Base-by-base conservation (phyloP, 2,888 invertebrate species). In the Cephus pygmeus region DNA sequence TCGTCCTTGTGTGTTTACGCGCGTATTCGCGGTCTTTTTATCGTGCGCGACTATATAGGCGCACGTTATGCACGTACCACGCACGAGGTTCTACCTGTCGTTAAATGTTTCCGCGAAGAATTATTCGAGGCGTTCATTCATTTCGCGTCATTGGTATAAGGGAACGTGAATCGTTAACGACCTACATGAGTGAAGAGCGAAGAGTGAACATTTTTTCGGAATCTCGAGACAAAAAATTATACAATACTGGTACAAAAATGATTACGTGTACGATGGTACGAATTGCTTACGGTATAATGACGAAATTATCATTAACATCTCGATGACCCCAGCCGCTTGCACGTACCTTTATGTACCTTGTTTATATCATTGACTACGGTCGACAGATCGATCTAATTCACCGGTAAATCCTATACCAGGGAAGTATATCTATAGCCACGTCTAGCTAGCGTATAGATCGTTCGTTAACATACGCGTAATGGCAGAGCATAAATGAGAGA, bases 1-100 rank as follows among this genome's bases (percentile, higher is more conserved):
- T 81, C 80, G 81, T 75, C 83, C 83, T 83, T 82, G 82, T 78
- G 80, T 78, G 76, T 73, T 40, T 75, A 68, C 71, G 81, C 79
- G 76, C 73, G 75, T 76, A 78, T 79, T 76, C 76, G 34, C 34
- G 77, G 73, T 77, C 77, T 79, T 76, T 73, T 34, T 56, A 34
- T n/a, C 73, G 31, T 30, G n/a, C 30, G 4, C 74, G 36, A 73
- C 79, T 23, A 56, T 9, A 56, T 56, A 56, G 56, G 23, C 23
- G 23, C 23, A 56, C 56, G 23, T 56, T 23, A 56, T 56, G 56
- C 56, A 23, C 23, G 56, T 56, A 56, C 23, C 6, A 40, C 33
- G 11, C 71, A 15, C 71, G 71, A 33, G 33, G 31, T 12, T 30
- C 12, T 23, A 30, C 71, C 15, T 12, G 71, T 12, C 71, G 12